A percentile compares a stretch with the other conserved stretches of the same genome.
Conservation (phyloP, 2,797 vertebrate genomes). For the Coregonus suidteri region DNA sequence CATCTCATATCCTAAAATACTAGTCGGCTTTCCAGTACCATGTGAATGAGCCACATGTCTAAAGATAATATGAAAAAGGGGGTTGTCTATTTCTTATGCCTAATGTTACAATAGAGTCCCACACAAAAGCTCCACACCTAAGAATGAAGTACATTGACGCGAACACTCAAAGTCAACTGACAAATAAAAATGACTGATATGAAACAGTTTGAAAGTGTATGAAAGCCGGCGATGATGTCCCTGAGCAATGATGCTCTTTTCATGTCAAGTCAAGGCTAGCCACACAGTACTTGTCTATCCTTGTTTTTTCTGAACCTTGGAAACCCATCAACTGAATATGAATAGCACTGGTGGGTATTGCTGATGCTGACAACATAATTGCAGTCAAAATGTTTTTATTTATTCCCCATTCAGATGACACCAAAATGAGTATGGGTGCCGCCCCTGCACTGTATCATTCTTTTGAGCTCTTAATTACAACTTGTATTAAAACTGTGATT, state of each 20-base stretch:
- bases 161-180: conserved; percentile 16
- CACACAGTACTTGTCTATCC: conserved; percentile 47
- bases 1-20: too few relatives aligned
- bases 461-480: conserved; percentile 59
- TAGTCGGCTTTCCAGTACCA: too few relatives aligned
- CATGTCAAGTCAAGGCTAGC: conserved; percentile 21
- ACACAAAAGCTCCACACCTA: background rate
- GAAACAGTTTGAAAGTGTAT: conserved; percentile 21
- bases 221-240: background rate
- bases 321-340: conserved; percentile 65
- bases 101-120: too few relatives aligned
- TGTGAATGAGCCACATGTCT: too few relatives aligned
- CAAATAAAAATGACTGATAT: conserved; percentile 54
- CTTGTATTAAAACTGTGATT: conserved; percentile 37
- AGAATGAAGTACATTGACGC: background rate
- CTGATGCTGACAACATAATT: conserved; percentile 9
- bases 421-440: conserved; percentile 34
- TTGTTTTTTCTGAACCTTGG: conserved; percentile 52
- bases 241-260: conserved; percentile 22
- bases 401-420: conserved; percentile 34
- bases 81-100: too few relatives aligned
- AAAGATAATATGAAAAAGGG: too few relatives aligned
- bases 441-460: conserved; percentile 24
- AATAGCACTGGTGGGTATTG: conserved; percentile 53
- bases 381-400: conserved; percentile 24